Conservation (phyloP, 1,140 invertebrate genomes). For the Teleogryllus occipitalis region DNA sequence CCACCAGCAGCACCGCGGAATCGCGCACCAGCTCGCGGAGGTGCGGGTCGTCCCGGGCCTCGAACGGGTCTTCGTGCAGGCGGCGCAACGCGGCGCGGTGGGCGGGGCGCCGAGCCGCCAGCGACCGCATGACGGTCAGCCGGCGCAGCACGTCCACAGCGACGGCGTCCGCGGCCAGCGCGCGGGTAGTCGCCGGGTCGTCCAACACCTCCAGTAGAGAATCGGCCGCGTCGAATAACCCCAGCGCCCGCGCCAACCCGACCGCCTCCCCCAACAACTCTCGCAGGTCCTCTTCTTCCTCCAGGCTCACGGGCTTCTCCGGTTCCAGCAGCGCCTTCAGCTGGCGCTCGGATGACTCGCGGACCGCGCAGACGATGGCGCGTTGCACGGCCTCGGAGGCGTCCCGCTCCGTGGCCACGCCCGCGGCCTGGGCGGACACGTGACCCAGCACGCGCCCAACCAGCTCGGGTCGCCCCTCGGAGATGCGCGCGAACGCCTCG, state of each 20-base stretch:
- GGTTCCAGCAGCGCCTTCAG: conserved; percentile 45
- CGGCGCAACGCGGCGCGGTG: conserved; percentile 49
- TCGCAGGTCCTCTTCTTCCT: conserved; percentile 40
- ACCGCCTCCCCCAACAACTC: conserved; percentile 56
- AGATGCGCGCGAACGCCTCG: conserved; percentile 49
- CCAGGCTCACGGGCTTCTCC: conserved; percentile 40
- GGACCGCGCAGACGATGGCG: conserved; percentile 50
- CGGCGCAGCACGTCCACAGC: conserved; percentile 60
- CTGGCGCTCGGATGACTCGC: conserved; percentile 47
- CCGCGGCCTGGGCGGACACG: conserved; percentile 46
- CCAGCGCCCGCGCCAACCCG: conserved; percentile 59
- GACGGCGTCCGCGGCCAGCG: conserved; percentile 48
- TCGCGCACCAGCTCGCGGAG: conserved; percentile 58
- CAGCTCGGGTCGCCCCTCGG: conserved; percentile 44
- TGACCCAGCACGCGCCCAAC: conserved; percentile 44
- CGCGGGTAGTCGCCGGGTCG: conserved; percentile 47
- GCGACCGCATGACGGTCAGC: conserved; percentile 59
- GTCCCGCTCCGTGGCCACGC: conserved; percentile 49
- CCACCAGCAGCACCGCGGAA: conserved; percentile 59
- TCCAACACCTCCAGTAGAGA: conserved; percentile 47
- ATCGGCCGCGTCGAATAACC: conserved; percentile 52
- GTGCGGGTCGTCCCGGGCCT: conserved; percentile 54
- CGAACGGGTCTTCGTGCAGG: conserved; percentile 53
- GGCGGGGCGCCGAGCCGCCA: conserved; percentile 55
- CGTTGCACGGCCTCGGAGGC: conserved; percentile 51